Evolutionary conservation across 2,113 vertebrate genomes (phyloP).

Genomic region (Hippocampus mohnikei): DNA sequence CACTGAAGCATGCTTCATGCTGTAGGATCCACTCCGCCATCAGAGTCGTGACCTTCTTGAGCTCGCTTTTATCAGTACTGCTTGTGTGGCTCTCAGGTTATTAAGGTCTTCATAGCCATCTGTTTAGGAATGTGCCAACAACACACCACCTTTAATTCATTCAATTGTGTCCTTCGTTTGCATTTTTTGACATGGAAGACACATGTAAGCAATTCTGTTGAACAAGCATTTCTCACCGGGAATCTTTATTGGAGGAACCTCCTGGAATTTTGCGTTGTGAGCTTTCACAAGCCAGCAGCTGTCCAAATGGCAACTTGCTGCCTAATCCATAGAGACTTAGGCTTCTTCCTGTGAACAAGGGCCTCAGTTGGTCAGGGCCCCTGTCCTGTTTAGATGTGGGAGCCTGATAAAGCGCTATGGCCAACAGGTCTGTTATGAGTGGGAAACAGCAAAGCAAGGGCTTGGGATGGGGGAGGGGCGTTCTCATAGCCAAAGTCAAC

Average conservation of each 20-base stretch:
- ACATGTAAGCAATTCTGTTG: not conserved
- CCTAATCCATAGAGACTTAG: slow-evolving; percentile 72
- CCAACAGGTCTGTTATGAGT: slow-evolving; percentile 77
- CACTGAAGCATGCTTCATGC: slow-evolving; percentile 32
- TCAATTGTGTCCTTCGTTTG: not conserved
- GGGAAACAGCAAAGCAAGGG: slow-evolving; percentile 59
- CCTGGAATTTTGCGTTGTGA: slow-evolving; percentile 8
- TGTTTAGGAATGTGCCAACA: not conserved
- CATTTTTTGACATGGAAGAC: not conserved
- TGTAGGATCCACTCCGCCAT: slow-evolving; percentile 24
- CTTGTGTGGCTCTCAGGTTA: not conserved
- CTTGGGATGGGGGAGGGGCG: slow-evolving; percentile 32
- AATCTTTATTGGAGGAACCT: not conserved
- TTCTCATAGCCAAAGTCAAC: slow-evolving; percentile 75
- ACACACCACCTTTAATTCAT: not conserved
- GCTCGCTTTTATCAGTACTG: slow-evolving; percentile 14
- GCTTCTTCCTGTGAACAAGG: slow-evolving; percentile 70
- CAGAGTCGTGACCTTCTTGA: slow-evolving; percentile 45
- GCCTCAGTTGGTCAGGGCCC: slow-evolving; percentile 58
- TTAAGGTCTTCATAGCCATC: not conserved
- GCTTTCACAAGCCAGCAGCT: slow-evolving; percentile 59
- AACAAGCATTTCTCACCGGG: slow-evolving; percentile 1
- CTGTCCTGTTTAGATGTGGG: slow-evolving; percentile 73
- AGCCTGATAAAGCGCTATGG: slow-evolving; percentile 71
- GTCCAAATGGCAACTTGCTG: slow-evolving; percentile 67